A percentile compares a stretch with the other conserved stretches of the same genome.
Evolutionary conservation across 1,140 invertebrate species (phyloP).

Genomic region (Episyrphus balteatus): DNA sequence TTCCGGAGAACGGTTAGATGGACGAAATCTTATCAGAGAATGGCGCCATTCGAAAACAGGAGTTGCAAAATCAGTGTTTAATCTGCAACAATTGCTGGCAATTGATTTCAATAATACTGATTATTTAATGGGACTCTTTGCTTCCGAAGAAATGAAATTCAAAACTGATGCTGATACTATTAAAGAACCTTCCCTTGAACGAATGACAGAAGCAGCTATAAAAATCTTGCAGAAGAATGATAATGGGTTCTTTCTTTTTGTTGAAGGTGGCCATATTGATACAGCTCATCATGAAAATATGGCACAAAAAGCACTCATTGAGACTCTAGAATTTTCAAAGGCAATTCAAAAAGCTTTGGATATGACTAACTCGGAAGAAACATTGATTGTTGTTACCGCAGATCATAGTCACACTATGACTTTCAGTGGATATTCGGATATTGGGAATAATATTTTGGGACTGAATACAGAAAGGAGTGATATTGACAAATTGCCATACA

Average conservation of each 20-base stretch:
- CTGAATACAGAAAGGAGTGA: conserved; percentile 20
- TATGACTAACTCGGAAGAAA: conserved; percentile 48
- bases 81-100: conserved; percentile 40
- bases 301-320: conserved; percentile 54
- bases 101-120: conserved; percentile 32
- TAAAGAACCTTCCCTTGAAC: conserved; percentile 57
- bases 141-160: no score
- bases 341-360: conserved; percentile 48
- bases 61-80: conserved; percentile 42
- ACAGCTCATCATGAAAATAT: conserved; percentile 56
- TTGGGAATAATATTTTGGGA: conserved; percentile 58
- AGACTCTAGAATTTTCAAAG: conserved; percentile 56
- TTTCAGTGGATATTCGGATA: conserved; percentile 53
- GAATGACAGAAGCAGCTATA: conserved; percentile 67
- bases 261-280: conserved; percentile 61
- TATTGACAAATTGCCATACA: conserved; percentile 43
- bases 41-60: conserved; percentile 36
- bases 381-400: conserved; percentile 56
- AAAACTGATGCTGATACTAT: conserved; percentile 38
- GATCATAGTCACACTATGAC: conserved; percentile 61
- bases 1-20: conserved; percentile 40
- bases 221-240: conserved; percentile 50
- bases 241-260: conserved; percentile 54
- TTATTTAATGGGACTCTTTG: conserved; percentile 38
- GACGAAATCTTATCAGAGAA: conserved; percentile 40